phyloP scores from a whole-genome alignment of 2,113 vertebrate genomes.

The Prochilodus magdalenae region DNA sequence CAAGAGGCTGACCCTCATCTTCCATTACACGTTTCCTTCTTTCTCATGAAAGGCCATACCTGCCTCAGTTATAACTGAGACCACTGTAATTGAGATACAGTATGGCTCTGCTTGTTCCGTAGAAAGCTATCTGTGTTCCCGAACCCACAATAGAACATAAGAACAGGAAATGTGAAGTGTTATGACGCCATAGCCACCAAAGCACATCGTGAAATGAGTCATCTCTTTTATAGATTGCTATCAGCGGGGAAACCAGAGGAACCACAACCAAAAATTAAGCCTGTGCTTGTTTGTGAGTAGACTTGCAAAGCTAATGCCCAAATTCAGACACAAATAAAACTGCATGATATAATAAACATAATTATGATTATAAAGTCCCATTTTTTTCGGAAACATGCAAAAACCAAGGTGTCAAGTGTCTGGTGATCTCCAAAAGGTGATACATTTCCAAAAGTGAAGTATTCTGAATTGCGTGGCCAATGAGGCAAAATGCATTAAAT shows the following conservation, averaged over 20 bases:
- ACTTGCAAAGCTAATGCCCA: constrained; percentile 30
- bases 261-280: constrained; percentile 53
- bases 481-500: neutral
- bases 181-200: constrained; percentile 64
- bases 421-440: neutral
- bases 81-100: neutral
- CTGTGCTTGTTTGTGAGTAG: constrained; percentile 20
- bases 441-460: neutral
- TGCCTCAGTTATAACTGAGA: neutral
- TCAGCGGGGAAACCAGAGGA: constrained; percentile 61
- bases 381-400: no score
- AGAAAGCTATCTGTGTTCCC: neutral
- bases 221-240: constrained; percentile 60
- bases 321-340: no score
- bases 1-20: neutral
- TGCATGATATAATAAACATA: no score
- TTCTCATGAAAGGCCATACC: neutral
- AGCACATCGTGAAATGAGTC: constrained; percentile 66
- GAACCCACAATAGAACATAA: constrained; percentile 5
- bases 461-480: neutral
- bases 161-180: constrained; percentile 61
- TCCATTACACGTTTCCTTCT: neutral
- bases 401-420: neutral
- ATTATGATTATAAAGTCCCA: no score
- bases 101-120: neutral